These are phyloP conservation scores for Holacanthella duospinosa DNA, from an alignment of 2,888 invertebrate genomes.

Conservation along the genomic window DNA sequence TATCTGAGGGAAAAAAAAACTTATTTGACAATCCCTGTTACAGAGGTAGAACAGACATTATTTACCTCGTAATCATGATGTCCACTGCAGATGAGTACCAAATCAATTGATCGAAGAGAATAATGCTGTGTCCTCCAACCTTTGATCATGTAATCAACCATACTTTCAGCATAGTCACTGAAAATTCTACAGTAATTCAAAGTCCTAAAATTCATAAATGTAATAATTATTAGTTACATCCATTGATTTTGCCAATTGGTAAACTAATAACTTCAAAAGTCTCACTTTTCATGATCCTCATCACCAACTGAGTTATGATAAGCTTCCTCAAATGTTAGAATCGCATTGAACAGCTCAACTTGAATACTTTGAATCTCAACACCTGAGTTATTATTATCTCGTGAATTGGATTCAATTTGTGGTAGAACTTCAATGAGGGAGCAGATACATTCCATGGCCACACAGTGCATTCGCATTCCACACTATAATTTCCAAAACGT, in stretches of 20 bases:
- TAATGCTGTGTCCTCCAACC: constrained; percentile 58
- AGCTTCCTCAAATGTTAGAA: constrained; percentile 66
- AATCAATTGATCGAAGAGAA: constrained; percentile 71
- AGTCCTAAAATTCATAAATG: constrained; percentile 48
- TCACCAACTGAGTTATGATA: constrained; percentile 85
- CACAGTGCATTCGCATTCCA: constrained; percentile 58
- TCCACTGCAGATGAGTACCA: constrained; percentile 81
- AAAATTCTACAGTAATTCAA: constrained; percentile 89
- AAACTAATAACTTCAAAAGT: constrained; percentile 11
- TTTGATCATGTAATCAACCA: constrained; percentile 68
- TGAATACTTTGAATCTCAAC: constrained; percentile 60
- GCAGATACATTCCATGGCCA: constrained; percentile 82
- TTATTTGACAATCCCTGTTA: background rate
- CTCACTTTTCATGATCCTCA: constrained; percentile 79
- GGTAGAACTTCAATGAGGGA: constrained; percentile 72
- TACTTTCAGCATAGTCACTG: constrained; percentile 84
- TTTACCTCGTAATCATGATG: constrained; percentile 95
- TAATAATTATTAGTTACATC: constrained; percentile 12
- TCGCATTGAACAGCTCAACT: constrained; percentile 66
- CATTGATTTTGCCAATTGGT: background rate
- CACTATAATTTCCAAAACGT: too few relatives aligned
- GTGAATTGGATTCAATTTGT: constrained; percentile 42
- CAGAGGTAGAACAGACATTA: background rate
- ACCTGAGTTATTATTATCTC: constrained; percentile 47
- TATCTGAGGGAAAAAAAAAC: constrained; percentile 45